A percentile compares a stretch with the other conserved stretches of the same genome.
Evolutionary conservation across 2,797 vertebrate genomes (phyloP).

Genomic region (Caiman crocodilus): DNA sequence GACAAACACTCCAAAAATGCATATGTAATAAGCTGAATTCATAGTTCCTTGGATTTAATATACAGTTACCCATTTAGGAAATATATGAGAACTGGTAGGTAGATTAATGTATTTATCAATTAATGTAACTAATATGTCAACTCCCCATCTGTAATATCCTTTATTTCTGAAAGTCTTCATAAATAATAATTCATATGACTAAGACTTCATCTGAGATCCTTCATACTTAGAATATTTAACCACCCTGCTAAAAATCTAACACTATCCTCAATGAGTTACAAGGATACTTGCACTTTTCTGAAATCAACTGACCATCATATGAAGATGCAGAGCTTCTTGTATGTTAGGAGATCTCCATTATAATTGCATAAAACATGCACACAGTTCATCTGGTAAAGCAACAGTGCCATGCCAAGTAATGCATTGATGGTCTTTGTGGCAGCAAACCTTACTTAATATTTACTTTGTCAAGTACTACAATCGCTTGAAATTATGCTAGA

Average conservation of each 20-base stretch:
- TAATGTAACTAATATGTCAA: neutral
- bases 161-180: neutral
- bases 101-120: neutral
- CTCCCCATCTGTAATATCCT: neutral
- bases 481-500: no score
- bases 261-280: neutral
- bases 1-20: neutral
- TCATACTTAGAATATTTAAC: neutral
- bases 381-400: no score
- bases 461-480: no score
- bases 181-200: neutral
- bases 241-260: neutral
- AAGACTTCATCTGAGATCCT: neutral
- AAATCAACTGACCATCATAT: neutral
- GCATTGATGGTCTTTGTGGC: neutral
- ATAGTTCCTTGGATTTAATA: fast-evolving
- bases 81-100: neutral
- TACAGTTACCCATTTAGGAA: neutral
- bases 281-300: neutral
- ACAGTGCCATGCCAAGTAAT: neutral
- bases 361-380: neutral
- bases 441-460: no score
- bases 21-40: neutral
- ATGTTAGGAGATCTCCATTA: neutral
- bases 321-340: no score